Evolutionary conservation across 2,797 vertebrate genomes (phyloP), one percentile per base, ranked within the genome.

Genomic region (Myotis daubentonii): DNA sequence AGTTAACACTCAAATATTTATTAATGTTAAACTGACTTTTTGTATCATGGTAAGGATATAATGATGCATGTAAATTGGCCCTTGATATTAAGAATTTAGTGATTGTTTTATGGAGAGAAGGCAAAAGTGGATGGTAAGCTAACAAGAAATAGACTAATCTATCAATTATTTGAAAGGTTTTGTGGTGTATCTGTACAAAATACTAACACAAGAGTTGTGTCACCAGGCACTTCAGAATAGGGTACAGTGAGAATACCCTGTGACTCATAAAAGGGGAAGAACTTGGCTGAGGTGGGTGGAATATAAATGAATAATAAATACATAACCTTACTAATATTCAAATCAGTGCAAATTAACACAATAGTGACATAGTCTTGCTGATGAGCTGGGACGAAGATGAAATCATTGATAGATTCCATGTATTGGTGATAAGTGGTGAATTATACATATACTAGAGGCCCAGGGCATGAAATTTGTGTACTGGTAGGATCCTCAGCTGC

Each of bases 51-150:
- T 71, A 51, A 60, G 30, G 62, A 28, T 79, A 53, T 82, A 72
- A 92, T 70, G 16, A 16, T 85, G 5, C 55, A 44, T 57, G 10
- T 76, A 49, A 80, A 71, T 60, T 60, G 5, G 41, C 72, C 38
- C 30, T 90, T 84, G n/a, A 86, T 93, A 68, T 72, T 65, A 90
- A 41, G 23, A 75, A 70, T 87, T 19, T 57, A 85, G 33, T 70
- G 44, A 78, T 82, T 33, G 74, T 71, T 25, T 94, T 82, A 41
- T 82, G 38, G 11, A 75, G 30, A 92, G 33, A 92, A 90, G 15
- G 13, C 23, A 91, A 83, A 91, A 66, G 30, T 86, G 9, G 1
- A 5, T 85, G 49, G 25, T 87, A 89, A 80, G 6, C 28, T 79
- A 82, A 89, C 5, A 83, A 51, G 55, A 84, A 53, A 10, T 28